Evolutionary conservation across 1,140 invertebrate genomes (phyloP), one percentile per base, ranked within the genome.

Genomic region (Theocolax elegans): DNA sequence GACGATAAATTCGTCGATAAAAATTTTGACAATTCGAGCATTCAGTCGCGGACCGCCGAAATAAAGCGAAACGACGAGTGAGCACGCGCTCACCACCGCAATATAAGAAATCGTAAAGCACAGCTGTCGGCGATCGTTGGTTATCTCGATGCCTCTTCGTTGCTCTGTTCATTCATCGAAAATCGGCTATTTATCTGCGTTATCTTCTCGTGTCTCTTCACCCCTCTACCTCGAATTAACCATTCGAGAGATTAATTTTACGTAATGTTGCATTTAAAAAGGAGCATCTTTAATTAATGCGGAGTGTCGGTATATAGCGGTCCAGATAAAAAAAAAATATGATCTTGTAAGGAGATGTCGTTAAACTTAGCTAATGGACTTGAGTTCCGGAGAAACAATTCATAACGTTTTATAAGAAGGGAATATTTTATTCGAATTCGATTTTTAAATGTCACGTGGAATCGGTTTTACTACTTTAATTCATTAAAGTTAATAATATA

Each of bases 61-160:
- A 35, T 35, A 35, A 15, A 51, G 17, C 19, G 6, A 40, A 51
- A 68, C 15, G 19, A 27, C 31, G 4, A 46, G 38, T 44, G 25
- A 12, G 51, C 64, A 31, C 42, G 27, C 40, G 49, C 19, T 13
- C n/a, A n/a, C n/a, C n/a, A n/a, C n/a, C n/a, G n/a, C n/a, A 35
- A 35, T 35, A 35, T 77, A 80, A 78, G 79, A 76, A 72, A 62
- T 75, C 77, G 71, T 82, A 80, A 80, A 80, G 68, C 67, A 75
- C 80, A 83, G 80, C 79, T 80, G 82, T 81, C 75, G 67, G 69
- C 72, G 78, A 74, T 77, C 63, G 48, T 44, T 48, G n/a, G 19
- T 80, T 80, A 81, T 83, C 79, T 68, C 56, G 23, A 17, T 19
- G 17, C 56, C n/a, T 19, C 42, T 71, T 63, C 51, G 63, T 74